Conservation (phyloP, 2,113 vertebrate species). For the Columba livia region DNA sequence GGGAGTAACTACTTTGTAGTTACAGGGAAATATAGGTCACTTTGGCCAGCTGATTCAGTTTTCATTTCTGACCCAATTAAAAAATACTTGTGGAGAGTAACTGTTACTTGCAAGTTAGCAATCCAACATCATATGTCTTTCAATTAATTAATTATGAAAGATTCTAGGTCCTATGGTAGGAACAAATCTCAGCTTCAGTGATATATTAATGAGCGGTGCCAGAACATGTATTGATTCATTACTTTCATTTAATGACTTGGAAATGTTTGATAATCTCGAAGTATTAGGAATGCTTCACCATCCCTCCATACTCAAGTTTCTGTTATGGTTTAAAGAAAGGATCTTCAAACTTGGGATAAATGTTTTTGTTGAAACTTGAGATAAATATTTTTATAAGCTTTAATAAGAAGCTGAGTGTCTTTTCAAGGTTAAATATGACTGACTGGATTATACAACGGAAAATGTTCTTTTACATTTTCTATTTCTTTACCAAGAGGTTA, state of each 20-base stretch:
- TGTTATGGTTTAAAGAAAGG: background rate
- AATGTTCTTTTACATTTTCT: background rate
- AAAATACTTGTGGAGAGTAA: background rate
- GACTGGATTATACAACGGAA: background rate
- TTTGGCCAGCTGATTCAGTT: constrained; percentile 2
- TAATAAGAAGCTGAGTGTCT: background rate
- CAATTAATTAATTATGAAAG: background rate
- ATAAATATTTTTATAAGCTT: background rate
- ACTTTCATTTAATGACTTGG: background rate
- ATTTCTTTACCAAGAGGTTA: background rate
- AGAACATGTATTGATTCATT: constrained; percentile 25
- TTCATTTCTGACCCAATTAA: constrained; percentile 25
- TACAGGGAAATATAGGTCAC: background rate
- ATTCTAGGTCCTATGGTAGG: background rate
- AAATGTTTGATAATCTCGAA: background rate
- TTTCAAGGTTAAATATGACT: background rate
- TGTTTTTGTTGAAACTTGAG: background rate
- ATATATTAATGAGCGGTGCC: background rate
- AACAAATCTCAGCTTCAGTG: background rate
- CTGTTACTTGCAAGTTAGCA: background rate
- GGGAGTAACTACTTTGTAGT: background rate
- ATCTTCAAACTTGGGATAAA: background rate
- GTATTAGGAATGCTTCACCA: background rate
- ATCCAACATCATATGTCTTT: background rate
- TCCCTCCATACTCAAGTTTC: background rate